Percentiles rank a stretch among this genome's conserved stretches.
Evolutionary conservation across 2,113 vertebrate genomes (phyloP).

Genomic region (Motacilla alba): DNA sequence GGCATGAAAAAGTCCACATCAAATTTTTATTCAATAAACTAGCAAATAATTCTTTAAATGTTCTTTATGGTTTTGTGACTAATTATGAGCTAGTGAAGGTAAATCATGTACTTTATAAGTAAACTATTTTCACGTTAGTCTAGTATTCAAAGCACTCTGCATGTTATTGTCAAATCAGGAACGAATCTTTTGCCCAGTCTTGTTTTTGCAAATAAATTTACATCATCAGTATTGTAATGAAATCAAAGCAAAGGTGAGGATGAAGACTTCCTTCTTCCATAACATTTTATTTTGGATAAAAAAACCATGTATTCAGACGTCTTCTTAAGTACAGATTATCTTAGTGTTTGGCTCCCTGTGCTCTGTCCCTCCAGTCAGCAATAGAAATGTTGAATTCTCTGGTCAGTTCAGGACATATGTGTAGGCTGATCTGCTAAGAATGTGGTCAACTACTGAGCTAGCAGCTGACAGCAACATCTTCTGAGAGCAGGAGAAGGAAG

Average conservation of each 20-base stretch:
- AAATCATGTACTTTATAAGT: not conserved
- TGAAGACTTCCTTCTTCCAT: not conserved
- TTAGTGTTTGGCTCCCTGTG: not conserved
- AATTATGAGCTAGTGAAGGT: not conserved
- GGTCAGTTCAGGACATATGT: not conserved
- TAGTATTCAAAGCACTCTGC: not conserved
- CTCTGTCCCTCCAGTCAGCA: not conserved
- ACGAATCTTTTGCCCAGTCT: not conserved
- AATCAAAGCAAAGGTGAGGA: not conserved
- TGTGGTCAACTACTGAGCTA: not conserved
- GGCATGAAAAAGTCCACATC: not conserved
- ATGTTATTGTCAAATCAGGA: not conserved
- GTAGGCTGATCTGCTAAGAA: not conserved
- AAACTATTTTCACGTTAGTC: not conserved
- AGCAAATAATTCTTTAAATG: not conserved
- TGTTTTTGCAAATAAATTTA: constrained; percentile 10
- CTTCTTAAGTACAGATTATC: not conserved
- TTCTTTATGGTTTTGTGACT: not conserved
- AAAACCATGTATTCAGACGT: not conserved
- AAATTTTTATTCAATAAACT: not conserved
- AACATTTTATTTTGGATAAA: not conserved
- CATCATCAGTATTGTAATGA: not conserved
- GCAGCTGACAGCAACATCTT: not conserved
- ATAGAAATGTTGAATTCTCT: not conserved
- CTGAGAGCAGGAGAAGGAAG: not conserved